phyloP scores from a whole-genome alignment of 2,113 vertebrate genomes.

The Columba livia region DNA sequence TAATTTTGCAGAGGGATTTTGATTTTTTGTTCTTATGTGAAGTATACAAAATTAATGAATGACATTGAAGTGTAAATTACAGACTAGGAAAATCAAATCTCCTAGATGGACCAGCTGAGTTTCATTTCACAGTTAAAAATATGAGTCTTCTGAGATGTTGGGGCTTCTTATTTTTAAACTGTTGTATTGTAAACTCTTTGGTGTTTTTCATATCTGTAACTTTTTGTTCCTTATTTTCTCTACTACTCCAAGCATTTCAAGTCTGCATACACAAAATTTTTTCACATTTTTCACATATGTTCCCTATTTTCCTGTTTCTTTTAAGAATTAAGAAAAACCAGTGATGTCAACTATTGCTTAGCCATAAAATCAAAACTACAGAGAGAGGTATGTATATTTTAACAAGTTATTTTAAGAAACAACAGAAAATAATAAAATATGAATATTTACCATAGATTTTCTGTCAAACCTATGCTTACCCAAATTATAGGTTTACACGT shows the following conservation, averaged over 20 bases:
- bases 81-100: not conserved
- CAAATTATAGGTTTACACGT: not conserved
- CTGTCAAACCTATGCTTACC: not conserved
- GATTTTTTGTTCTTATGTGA: not conserved
- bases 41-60: too few species aligned
- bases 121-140: not conserved
- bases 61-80: not conserved
- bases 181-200: not conserved
- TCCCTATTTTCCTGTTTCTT: not conserved
- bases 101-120: not conserved
- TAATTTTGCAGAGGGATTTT: not conserved
- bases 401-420: not conserved
- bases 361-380: constrained; percentile 84
- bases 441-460: not conserved
- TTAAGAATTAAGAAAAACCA: constrained; percentile 82
- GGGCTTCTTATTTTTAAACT: not conserved
- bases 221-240: not conserved
- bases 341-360: constrained; percentile 82
- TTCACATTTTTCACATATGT: not conserved
- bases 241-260: not conserved
- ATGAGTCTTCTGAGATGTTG: not conserved
- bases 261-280: not conserved
- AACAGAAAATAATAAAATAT: not conserved
- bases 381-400: constrained; percentile 62
- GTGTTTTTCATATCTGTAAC: not conserved